Conservation (phyloP, 2,888 invertebrate genomes). For the Alsophila aescularia region DNA sequence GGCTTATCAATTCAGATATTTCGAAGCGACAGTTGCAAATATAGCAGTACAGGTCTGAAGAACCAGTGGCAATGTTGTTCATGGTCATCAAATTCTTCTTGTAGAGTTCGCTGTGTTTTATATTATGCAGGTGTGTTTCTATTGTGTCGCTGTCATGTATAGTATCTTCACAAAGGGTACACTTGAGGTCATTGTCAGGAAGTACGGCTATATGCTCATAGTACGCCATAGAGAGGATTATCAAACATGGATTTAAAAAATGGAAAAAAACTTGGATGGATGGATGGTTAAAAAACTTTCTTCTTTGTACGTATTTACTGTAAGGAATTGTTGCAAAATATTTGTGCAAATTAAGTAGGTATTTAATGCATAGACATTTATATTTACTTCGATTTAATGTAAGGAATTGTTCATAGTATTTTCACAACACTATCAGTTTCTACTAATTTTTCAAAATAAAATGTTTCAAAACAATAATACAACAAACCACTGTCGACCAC, state of each 20-base stretch:
- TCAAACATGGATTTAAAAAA: not conserved
- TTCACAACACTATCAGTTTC: too few relatives aligned
- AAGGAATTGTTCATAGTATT: too few relatives aligned
- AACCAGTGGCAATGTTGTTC: constrained; percentile 43
- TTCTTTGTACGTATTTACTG: too few relatives aligned
- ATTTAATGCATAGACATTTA: too few relatives aligned
- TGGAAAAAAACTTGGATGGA: too few relatives aligned
- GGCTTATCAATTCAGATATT: constrained; percentile 33
- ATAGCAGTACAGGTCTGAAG: constrained; percentile 38
- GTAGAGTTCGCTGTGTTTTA: constrained; percentile 43
- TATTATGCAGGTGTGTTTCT: constrained; percentile 45
- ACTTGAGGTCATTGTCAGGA: constrained; percentile 43
- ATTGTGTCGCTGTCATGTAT: constrained; percentile 41
- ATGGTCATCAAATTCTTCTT: constrained; percentile 45
- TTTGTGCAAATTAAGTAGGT: too few relatives aligned
- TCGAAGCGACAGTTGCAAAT: constrained; percentile 43
- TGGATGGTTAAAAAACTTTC: too few relatives aligned
- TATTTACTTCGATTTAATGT: too few relatives aligned
- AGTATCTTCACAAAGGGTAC: constrained; percentile 48
- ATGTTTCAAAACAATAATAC: too few relatives aligned
- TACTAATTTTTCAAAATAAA: too few relatives aligned
- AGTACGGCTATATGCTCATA: constrained; percentile 51
- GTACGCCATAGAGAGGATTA: constrained; percentile 45
- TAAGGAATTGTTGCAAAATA: too few relatives aligned
- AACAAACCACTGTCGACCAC: too few relatives aligned